phyloP scores from a whole-genome alignment of 1,140 invertebrate species.

The Aphelenchoides avenae region DNA sequence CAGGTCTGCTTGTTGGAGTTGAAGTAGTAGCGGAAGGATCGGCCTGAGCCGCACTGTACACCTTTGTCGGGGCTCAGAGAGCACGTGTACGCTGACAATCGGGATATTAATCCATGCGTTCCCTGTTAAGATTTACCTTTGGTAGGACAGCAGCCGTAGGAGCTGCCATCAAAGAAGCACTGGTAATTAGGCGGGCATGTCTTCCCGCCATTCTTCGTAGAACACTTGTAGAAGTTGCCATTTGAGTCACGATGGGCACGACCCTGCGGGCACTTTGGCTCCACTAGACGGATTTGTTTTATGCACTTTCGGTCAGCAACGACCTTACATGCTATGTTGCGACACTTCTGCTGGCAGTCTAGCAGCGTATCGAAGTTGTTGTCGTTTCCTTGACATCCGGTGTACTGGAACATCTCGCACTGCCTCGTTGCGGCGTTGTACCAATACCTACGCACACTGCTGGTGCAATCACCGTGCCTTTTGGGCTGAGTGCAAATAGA shows the following conservation, averaged over 20 bases:
- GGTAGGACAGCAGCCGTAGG: conserved; percentile 40
- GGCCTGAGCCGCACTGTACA: conserved; percentile 53
- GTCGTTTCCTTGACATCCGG: conserved; percentile 56
- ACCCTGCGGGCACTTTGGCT: conserved; percentile 55
- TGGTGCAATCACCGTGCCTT: conserved; percentile 55
- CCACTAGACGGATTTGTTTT: conserved; percentile 41
- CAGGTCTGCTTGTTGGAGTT: conserved; percentile 55
- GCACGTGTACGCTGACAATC: conserved; percentile 49
- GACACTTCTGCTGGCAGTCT: conserved; percentile 51
- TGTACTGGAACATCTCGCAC: conserved; percentile 57
- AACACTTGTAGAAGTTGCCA: conserved; percentile 48
- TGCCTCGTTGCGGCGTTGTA: conserved; percentile 48
- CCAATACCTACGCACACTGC: conserved; percentile 53
- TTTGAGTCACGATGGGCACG: conserved; percentile 49
- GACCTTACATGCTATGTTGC: conserved; percentile 50
- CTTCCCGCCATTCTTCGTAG: conserved; percentile 35
- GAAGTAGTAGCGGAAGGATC: conserved; percentile 55
- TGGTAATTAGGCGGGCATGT: conserved; percentile 41
- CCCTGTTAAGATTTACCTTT: conserved; percentile 21
- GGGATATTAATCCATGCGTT: conserved; percentile 2
- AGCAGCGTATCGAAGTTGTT: conserved; percentile 53
- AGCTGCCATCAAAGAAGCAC: conserved; percentile 38
- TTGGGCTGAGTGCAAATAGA: conserved; percentile 58
- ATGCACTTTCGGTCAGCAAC: neutral
- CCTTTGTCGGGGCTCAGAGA: conserved; percentile 52